A percentile compares a stretch with the other conserved stretches of the same genome.
Conservation (phyloP, 2,888 invertebrate genomes). For the Hermodice carunculata region DNA sequence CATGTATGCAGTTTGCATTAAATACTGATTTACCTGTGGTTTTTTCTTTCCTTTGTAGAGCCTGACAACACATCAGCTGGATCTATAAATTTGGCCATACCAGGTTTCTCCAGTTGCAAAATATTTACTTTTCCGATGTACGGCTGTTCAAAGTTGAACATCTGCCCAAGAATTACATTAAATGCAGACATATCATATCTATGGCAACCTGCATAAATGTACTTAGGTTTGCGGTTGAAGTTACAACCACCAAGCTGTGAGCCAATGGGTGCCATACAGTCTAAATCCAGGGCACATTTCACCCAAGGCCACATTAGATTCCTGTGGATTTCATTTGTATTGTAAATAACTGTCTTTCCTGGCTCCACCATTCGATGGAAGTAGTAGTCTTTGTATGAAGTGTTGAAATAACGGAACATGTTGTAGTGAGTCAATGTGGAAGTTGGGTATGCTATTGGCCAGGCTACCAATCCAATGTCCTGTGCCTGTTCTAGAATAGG, state of each 20-base stretch:
- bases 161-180: slow-evolving; percentile 87
- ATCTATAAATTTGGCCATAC: no score
- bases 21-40: no score
- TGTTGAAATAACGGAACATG: slow-evolving; percentile 94
- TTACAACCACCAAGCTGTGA: slow-evolving; percentile 87
- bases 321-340: slow-evolving; percentile 77
- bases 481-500: slow-evolving; percentile 47
- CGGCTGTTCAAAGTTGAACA: slow-evolving; percentile 75
- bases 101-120: no score
- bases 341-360: slow-evolving; percentile 72
- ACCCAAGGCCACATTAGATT: slow-evolving; percentile 91
- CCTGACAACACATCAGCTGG: no score
- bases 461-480: slow-evolving; percentile 83
- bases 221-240: slow-evolving; percentile 93
- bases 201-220: slow-evolving; percentile 96
- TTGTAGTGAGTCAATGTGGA: slow-evolving; percentile 94
- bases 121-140: no score
- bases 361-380: slow-evolving; percentile 91
- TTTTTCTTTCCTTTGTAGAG: no score
- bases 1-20: no score
- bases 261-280: slow-evolving; percentile 91
- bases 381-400: slow-evolving; percentile 85
- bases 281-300: slow-evolving; percentile 88
- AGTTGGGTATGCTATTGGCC: slow-evolving; percentile 78
- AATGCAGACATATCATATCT: slow-evolving; percentile 92